Evolutionary conservation across 2,797 vertebrate genomes (phyloP).

Genomic region (Microcaecilia unicolor): DNA sequence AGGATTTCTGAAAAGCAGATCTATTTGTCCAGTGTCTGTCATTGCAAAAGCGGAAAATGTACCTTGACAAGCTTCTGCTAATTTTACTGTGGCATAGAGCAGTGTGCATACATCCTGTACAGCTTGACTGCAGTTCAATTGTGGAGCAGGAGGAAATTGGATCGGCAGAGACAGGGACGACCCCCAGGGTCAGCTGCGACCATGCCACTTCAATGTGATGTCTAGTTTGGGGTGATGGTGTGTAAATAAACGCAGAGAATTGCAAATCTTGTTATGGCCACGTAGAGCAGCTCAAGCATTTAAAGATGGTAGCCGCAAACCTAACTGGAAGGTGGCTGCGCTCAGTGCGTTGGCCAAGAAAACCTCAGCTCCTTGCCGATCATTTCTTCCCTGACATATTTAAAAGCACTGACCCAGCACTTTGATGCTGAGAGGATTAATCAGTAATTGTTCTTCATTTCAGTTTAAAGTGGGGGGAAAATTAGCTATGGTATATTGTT

Average conservation of each 20-base stretch:
- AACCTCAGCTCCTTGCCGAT: constrained; percentile 31
- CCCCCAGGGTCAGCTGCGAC: constrained; percentile 76
- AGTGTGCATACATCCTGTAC: constrained; percentile 37
- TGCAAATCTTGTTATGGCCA: constrained; percentile 74
- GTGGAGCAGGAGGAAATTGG: constrained; percentile 65
- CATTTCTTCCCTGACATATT: constrained; percentile 57
- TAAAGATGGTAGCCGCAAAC: constrained; percentile 85
- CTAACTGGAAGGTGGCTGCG: constrained; percentile 67
- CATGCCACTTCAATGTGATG: constrained; percentile 69
- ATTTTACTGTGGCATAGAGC: constrained; percentile 56
- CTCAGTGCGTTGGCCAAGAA: constrained; percentile 57
- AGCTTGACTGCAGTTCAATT: constrained; percentile 52
- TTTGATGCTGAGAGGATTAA: constrained; percentile 61
- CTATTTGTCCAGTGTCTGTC: constrained; percentile 47
- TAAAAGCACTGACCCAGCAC: constrained; percentile 59
- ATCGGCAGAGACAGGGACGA: constrained; percentile 84
- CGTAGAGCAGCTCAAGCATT: constrained; percentile 76
- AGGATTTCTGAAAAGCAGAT: constrained; percentile 32
- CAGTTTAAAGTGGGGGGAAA: constrained; percentile 49
- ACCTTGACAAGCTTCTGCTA: constrained; percentile 62
- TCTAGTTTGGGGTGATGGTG: constrained; percentile 83
- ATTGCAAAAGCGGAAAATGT: constrained; percentile 44
- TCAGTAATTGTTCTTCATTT: constrained; percentile 49
- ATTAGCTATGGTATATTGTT: constrained; percentile 29
- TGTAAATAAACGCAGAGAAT: constrained; percentile 88